A percentile compares a stretch with the other conserved stretches of the same genome.
Evolutionary conservation across 2,888 invertebrate genomes (phyloP).

Genomic region (Trichacis sp.): DNA sequence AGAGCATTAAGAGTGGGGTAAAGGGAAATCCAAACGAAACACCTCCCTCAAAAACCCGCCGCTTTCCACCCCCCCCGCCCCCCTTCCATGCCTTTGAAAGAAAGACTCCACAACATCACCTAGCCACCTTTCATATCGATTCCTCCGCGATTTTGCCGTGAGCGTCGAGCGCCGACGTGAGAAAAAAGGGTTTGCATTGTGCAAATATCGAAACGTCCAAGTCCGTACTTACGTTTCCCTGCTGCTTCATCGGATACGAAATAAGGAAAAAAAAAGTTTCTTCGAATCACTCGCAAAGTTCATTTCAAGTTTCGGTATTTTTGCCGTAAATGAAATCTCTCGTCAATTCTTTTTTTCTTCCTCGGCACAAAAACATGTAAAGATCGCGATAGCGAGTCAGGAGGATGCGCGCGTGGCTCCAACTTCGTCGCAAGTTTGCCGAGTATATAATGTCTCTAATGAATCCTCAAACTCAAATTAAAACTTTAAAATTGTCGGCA

Average conservation of each 20-base stretch:
- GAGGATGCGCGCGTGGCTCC: slow-evolving; percentile 46
- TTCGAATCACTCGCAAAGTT: too few relatives aligned
- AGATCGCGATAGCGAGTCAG: slow-evolving; percentile 14
- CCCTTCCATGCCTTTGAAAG: slow-evolving; percentile 39
- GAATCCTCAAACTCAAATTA: slow-evolving; percentile 63
- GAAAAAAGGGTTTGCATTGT: slow-evolving; percentile 21
- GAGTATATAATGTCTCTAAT: slow-evolving; percentile 49
- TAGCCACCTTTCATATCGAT: slow-evolving; percentile 46
- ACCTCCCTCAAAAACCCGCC: slow-evolving; percentile 64
- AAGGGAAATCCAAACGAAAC: slow-evolving; percentile 63
- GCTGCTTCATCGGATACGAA: too few relatives aligned
- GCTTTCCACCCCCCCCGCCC: slow-evolving; percentile 41
- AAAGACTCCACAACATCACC: slow-evolving; percentile 45
- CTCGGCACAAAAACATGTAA: slow-evolving; percentile 2
- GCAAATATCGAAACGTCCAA: slow-evolving; percentile 11
- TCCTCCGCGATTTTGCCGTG: slow-evolving; percentile 51
- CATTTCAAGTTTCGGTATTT: too few relatives aligned
- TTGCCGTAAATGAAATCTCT: neutral
- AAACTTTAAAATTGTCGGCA: slow-evolving; percentile 64
- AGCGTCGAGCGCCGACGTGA: slow-evolving; percentile 38
- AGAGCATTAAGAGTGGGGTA: slow-evolving; percentile 51
- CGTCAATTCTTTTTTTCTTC: neutral
- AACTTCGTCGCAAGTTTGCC: slow-evolving; percentile 49
- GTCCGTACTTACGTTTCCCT: too few relatives aligned
- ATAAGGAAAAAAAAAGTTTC: too few relatives aligned